Evolutionary conservation across 2,797 vertebrate genomes (phyloP).

Genomic region (Muraenolepis orangiensis): DNA sequence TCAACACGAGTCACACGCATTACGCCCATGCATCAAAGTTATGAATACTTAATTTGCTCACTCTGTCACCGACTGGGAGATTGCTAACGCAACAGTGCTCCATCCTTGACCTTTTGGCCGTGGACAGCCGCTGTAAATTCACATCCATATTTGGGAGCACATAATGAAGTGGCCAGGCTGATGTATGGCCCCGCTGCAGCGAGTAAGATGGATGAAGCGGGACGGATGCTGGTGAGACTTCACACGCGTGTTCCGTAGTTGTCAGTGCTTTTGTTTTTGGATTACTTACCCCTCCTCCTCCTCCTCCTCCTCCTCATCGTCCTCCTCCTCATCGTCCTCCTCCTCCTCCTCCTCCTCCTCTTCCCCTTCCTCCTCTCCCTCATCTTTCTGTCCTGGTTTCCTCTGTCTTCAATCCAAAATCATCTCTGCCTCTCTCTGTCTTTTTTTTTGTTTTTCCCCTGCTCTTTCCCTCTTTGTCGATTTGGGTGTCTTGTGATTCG

Average conservation of each 20-base stretch:
- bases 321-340: too few relatives aligned
- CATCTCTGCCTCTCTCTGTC: conserved; percentile 14
- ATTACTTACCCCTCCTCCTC: too few relatives aligned
- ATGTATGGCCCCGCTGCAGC: conserved; percentile 58
- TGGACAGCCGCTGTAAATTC: conserved; percentile 35
- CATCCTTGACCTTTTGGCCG: conserved; percentile 37
- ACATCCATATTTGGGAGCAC: conserved; percentile 61
- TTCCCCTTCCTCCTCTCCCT: too few relatives aligned
- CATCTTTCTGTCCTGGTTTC: conserved; percentile 10
- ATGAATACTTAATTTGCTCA: too few relatives aligned
- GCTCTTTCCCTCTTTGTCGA: too few relatives aligned
- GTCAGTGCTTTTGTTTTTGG: too few relatives aligned
- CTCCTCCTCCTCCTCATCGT: too few relatives aligned
- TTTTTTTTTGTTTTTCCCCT: conserved; percentile 5
- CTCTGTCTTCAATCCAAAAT: background rate
- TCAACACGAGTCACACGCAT: too few relatives aligned
- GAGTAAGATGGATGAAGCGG: conserved; percentile 49
- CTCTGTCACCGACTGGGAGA: conserved; percentile 2
- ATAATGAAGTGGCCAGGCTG: conserved; percentile 59
- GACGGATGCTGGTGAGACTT: too few relatives aligned
- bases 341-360: too few relatives aligned
- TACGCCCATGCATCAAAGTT: too few relatives aligned
- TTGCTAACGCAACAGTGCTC: conserved; percentile 30
- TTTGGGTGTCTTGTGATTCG: background rate
- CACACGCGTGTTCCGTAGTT: too few relatives aligned